These are phyloP conservation scores for Capricornis sumatraensis DNA, from an alignment of 2,113 vertebrate species.

Conservation along the genomic window DNA sequence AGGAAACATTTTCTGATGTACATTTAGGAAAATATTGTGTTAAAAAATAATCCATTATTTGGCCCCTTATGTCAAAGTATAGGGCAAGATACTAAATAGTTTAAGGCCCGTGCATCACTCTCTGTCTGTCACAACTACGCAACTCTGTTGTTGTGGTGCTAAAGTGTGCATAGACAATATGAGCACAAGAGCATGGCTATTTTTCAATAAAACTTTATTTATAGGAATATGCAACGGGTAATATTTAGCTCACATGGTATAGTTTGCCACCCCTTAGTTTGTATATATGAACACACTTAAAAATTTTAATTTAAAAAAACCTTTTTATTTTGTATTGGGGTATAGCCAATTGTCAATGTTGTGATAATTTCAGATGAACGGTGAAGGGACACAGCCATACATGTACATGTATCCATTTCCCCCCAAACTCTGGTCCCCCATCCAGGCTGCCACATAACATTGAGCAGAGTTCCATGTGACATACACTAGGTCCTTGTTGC, in stretches of 20 bases:
- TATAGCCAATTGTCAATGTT: neutral
- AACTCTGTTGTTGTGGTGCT: neutral
- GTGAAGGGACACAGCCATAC: neutral
- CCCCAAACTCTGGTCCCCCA: neutral
- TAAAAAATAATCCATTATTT: neutral
- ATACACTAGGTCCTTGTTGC: neutral
- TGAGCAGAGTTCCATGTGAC: neutral
- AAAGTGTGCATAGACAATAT: neutral
- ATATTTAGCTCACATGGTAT: neutral
- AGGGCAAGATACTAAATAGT: neutral
- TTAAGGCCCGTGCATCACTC: neutral
- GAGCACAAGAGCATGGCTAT: neutral
- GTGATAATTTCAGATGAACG: neutral
- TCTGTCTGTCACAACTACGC: neutral
- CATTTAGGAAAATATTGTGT: neutral
- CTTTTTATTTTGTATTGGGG: neutral
- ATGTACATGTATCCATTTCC: neutral
- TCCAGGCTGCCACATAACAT: neutral
- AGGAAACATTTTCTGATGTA: neutral
- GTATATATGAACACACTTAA: neutral
- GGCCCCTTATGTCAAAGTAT: neutral
- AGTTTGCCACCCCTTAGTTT: neutral
- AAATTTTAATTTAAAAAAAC: neutral
- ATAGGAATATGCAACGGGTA: neutral
- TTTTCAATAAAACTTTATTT: neutral